Evolutionary conservation across 2,888 invertebrate genomes (phyloP).

Genomic region (Labia minor): DNA sequence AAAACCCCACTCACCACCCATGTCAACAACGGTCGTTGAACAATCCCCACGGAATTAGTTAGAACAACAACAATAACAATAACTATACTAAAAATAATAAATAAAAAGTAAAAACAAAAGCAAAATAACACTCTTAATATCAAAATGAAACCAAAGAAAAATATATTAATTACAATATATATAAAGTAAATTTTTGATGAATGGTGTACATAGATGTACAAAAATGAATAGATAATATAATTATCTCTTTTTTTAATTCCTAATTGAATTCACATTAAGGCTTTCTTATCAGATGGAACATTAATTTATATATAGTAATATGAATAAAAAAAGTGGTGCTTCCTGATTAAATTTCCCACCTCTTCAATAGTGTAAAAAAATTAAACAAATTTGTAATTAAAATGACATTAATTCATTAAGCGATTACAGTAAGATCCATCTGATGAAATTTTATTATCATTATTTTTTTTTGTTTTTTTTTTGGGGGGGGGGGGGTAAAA

Average conservation of each 20-base stretch:
- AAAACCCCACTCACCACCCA: conserved; percentile 24
- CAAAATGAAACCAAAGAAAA: conserved; percentile 5
- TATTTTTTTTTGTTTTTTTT: too few relatives aligned
- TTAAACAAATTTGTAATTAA: background rate
- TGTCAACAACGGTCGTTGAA: conserved; percentile 17
- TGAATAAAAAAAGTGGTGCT: conserved; percentile 5
- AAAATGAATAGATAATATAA: background rate
- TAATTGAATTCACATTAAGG: background rate
- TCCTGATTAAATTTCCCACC: background rate
- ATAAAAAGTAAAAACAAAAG: background rate
- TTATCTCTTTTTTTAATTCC: background rate
- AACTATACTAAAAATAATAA: too few relatives aligned
- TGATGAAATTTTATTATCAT: background rate
- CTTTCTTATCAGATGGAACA: background rate
- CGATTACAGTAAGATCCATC: background rate
- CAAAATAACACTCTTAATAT: too few relatives aligned
- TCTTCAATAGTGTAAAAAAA: background rate
- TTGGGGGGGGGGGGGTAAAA: too few relatives aligned
- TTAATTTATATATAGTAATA: too few relatives aligned
- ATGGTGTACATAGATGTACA: background rate
- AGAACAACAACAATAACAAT: too few relatives aligned
- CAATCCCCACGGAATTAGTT: background rate
- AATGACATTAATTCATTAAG: background rate
- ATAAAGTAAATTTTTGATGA: background rate
- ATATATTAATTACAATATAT: too few relatives aligned